Conservation (phyloP, 35 echinoderm and acorn worm species). For the Eucidaris tribuloides region DNA sequence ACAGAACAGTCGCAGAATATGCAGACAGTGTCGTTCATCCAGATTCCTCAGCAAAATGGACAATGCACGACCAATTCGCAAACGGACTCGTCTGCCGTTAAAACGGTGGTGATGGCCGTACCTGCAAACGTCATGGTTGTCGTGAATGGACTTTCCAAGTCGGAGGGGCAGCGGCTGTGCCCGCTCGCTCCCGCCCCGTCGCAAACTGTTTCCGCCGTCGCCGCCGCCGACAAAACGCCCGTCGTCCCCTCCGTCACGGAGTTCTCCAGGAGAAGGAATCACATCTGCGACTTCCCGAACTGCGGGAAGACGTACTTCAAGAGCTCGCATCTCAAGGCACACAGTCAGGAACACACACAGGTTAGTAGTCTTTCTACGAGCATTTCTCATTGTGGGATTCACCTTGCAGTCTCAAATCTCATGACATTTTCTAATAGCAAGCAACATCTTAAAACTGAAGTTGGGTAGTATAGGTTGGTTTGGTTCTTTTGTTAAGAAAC, state of each 20-base stretch:
- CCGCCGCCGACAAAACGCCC: conserved; percentile 19
- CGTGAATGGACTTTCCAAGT: conserved; percentile 27
- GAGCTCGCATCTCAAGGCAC: conserved; percentile 99
- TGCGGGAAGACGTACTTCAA: conserved; percentile 99
- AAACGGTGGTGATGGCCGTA: conserved; percentile 72
- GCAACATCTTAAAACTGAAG: too few species aligned
- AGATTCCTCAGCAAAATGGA: conserved; percentile 18
- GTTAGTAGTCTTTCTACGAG: too few species aligned
- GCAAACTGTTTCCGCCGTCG: neutral
- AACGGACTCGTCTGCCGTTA: conserved; percentile 25
- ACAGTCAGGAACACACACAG: conserved; percentile 99
- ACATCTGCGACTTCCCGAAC: conserved; percentile 69
- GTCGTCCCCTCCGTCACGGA: conserved; percentile 36
- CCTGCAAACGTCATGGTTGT: conserved; percentile 78
- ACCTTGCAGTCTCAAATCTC: too few species aligned
- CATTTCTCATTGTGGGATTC: too few species aligned
- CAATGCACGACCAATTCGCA: neutral
- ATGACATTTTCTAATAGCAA: too few species aligned
- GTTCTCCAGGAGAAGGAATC: conserved; percentile 84
- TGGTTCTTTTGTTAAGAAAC: too few species aligned
- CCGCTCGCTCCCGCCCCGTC: conserved; percentile 83
- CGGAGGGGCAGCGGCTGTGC: conserved; percentile 36
- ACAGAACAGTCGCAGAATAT: neutral
- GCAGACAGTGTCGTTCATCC: conserved; percentile 60
- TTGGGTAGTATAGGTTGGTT: too few species aligned